These are phyloP conservation scores for Dipodomys ordii DNA, from an alignment of 2,113 vertebrate species.

Conservation along the genomic window DNA sequence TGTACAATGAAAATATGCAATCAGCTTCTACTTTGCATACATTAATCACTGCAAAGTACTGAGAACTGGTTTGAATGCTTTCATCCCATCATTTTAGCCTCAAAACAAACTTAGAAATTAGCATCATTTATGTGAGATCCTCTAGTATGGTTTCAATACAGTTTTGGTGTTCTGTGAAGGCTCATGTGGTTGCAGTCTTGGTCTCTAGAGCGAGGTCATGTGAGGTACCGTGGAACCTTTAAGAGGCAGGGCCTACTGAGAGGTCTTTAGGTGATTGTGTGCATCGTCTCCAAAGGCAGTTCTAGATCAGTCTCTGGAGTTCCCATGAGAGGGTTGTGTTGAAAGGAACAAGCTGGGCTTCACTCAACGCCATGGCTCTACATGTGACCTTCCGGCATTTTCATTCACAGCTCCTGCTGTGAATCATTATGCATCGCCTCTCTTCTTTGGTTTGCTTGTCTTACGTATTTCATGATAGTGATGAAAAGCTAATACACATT, in stretches of 20 bases:
- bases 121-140: slow-evolving; percentile 5
- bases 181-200: neutral
- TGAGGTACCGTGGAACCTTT: neutral
- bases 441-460: neutral
- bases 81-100: neutral
- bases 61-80: neutral
- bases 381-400: neutral
- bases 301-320: neutral
- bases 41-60: neutral
- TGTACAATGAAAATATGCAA: slow-evolving; percentile 3
- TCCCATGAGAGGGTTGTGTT: neutral
- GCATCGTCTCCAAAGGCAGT: neutral
- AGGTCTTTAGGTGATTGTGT: neutral
- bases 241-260: neutral
- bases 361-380: neutral
- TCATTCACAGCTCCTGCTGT: neutral
- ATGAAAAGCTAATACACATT: neutral
- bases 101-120: slow-evolving; percentile 9
- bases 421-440: neutral
- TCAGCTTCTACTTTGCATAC: slow-evolving; percentile 19
- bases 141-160: neutral
- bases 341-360: neutral
- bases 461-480: neutral
- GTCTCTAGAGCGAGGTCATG: too few relatives aligned
- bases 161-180: neutral